Evolutionary conservation across 2,888 invertebrate species (phyloP), one percentile per base, ranked within the genome.

Genomic region (Tachina fera): DNA sequence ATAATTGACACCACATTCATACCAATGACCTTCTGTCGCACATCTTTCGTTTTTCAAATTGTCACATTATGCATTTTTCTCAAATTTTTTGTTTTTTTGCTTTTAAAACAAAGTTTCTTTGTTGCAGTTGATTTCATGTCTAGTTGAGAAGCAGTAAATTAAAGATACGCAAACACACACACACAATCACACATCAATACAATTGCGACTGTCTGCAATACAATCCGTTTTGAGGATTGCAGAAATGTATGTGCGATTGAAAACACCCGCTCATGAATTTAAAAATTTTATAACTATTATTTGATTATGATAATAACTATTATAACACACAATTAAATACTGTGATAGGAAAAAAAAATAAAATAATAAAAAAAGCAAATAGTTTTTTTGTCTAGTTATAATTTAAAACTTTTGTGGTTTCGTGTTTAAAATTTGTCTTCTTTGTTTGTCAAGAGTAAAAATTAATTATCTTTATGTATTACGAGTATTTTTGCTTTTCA

Each of bases 1-100:
- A 83, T 86, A n/a, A n/a, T n/a, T n/a, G 79, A 76, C 76, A 76
- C 45, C 72, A 61, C 72, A 72, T 71, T 86, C 75, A 71, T 86
- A 67, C 47, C 79, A 83, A 76, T 83, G 86, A 86, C 76, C 86
- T 79, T 76, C 77, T 39, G 53, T 45, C 47, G 49, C 19, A 31
- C 31, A 61, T 61, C 45, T 81, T 49, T 68, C 43, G 19, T 41
- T 75, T 31, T 67, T 4, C 43, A 47, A 43, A 79, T 71, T 85
- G 82, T 79, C 79, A 82, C 71, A 76, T 79, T 72, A 79, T 86
- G 71, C 71, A 71, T 81, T 79, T 53, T 74, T 14, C 39, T 53
- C 14, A 0, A 6, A 47, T 67, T 39, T 39, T 47, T 39, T n/a
- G n/a, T 47, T 19, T 14, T 14, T 70, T 53, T 67, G 4, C 9